Evolutionary conservation across 2,797 vertebrate species (phyloP), one percentile per base, ranked within the genome.

Genomic region (Prunella strophiata): DNA sequence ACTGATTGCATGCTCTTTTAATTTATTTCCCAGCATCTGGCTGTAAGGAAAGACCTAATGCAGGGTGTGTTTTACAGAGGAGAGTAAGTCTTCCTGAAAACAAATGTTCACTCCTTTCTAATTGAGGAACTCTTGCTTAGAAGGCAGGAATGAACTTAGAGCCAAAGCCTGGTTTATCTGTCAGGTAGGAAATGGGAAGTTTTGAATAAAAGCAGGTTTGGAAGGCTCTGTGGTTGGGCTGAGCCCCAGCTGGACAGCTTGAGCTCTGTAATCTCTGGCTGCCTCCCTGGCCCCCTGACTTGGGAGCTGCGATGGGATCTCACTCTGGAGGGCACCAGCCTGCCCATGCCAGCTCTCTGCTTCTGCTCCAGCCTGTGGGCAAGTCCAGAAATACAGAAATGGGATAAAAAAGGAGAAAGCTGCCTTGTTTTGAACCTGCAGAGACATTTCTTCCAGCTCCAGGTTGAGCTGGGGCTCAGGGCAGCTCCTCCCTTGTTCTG

Each of bases 11-110:
- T 95, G 93, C 32, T 96, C 94, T 97, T 97, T 97, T 94, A 97
- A 97, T 97, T 97, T 97, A 97, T 97, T 97, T 96, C 93, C 91
- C 96, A 96, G 93, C 73, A 65, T 94, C 91, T 93, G 85, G 52
- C 83, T 96, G 68, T 70, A 86, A 75, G 61, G 59, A 88, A 84
- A 59, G 87, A 84, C 75, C 73, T 91, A 96, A 94, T 89, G 80
- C 84, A 67, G 92, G 65, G 42, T 59, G 23, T 73, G 75, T 90
- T 93, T 95, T 72, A 63, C 42, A 88, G 17, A 75, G 55, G 30
- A 84, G 45, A 78, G n/a, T n/a, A 59, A 63, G 25, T 67, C 76
- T 79, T 85, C 59, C 80, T 79, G 50, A 84, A 74, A 89, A 78
- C 32, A 88, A 75, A 68, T 82, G 66, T 47, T 82, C 17, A 2